Evolutionary conservation across 2,797 vertebrate genomes (phyloP).

Genomic region (Peromyscus attwateri): DNA sequence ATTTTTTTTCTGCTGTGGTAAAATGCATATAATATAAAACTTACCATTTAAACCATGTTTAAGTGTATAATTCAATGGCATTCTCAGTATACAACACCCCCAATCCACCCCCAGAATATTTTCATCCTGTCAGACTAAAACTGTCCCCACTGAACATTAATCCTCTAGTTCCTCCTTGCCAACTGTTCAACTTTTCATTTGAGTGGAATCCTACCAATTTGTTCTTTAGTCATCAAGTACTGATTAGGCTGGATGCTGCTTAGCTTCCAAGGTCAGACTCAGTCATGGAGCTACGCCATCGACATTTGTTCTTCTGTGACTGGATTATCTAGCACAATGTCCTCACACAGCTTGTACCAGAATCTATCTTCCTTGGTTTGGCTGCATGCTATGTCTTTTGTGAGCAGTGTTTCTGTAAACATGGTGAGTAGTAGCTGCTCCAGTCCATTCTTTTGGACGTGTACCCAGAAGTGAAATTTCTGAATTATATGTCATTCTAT

Average conservation of each 20-base stretch:
- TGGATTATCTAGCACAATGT: neutral
- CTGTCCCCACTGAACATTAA: neutral
- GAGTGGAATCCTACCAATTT: neutral
- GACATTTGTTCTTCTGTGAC: neutral
- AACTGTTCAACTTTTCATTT: neutral
- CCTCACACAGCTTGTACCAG: neutral
- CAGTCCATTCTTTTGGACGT: neutral
- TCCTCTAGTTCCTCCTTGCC: too few relatives aligned
- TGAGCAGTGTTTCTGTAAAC: neutral
- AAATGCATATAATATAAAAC: neutral
- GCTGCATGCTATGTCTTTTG: neutral
- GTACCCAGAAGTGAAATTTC: neutral
- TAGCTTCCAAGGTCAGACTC: neutral
- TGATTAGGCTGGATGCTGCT: neutral
- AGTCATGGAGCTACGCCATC: too few relatives aligned
- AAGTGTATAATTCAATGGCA: neutral
- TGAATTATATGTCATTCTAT: neutral
- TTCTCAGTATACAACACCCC: neutral
- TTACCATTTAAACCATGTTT: neutral
- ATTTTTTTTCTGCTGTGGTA: neutral
- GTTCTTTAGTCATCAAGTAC: neutral
- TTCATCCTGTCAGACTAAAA: neutral
- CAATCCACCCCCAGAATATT: neutral
- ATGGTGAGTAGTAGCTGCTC: neutral
- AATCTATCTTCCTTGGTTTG: neutral